Evolutionary conservation across 1,140 invertebrate species (phyloP).

Genomic region (Bicyclus anynana): DNA sequence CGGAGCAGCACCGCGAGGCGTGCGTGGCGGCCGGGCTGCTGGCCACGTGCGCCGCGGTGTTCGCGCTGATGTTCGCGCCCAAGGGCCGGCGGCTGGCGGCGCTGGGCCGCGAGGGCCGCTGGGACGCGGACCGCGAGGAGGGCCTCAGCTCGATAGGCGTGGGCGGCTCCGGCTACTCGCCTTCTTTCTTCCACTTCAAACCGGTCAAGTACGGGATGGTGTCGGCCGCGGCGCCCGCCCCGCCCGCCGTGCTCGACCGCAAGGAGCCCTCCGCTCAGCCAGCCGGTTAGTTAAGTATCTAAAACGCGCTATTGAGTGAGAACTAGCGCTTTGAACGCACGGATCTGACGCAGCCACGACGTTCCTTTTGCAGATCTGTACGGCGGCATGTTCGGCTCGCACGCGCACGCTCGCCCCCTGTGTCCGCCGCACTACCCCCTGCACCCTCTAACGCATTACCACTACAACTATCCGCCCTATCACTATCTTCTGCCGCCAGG

Average conservation of each 20-base stretch:
- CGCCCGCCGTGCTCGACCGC: conserved; percentile 54
- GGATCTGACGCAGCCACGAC: conserved; percentile 44
- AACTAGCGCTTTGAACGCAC: conserved; percentile 59
- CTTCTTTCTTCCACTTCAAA: conserved; percentile 94
- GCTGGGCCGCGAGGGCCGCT: conserved; percentile 88
- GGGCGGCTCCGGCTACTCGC: conserved; percentile 90
- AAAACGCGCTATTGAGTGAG: conserved; percentile 64
- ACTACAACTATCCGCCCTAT: conserved; percentile 73
- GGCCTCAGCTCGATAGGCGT: conserved; percentile 85
- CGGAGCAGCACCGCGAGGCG: conserved; percentile 88
- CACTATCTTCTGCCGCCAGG: conserved; percentile 71
- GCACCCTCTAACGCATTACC: conserved; percentile 71
- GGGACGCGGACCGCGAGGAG: conserved; percentile 87
- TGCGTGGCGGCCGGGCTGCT: conserved; percentile 93
- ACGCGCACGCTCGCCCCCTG: conserved; percentile 65
- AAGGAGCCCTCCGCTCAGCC: conserved; percentile 77
- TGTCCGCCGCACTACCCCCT: conserved; percentile 72
- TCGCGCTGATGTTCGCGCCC: conserved; percentile 95
- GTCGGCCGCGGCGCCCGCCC: conserved; percentile 72
- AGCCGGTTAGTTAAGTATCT: conserved; percentile 81
- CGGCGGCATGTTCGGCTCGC: conserved; percentile 65
- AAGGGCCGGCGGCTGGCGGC: conserved; percentile 94
- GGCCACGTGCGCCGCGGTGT: conserved; percentile 88
- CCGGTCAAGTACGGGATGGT: conserved; percentile 86
- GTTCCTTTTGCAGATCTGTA: conserved; percentile 72